Conservation (phyloP, 1,140 invertebrate species). For the Vanessa atalanta region DNA sequence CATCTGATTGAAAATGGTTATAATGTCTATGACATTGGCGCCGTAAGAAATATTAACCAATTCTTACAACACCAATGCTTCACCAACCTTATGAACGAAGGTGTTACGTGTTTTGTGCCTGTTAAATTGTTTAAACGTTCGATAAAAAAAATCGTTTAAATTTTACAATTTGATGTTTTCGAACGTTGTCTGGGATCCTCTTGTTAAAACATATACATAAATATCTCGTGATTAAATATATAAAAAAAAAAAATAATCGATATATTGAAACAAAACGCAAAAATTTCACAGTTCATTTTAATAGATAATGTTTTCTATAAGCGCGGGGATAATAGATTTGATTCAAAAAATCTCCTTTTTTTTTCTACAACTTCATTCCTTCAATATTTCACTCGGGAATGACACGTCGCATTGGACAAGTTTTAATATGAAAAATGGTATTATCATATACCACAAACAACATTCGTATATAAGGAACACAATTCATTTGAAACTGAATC, state of each 20-base stretch:
- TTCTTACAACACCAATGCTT: too few relatives aligned
- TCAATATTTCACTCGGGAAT: slow-evolving; percentile 51
- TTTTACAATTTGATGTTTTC: too few relatives aligned
- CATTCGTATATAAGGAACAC: slow-evolving; percentile 4
- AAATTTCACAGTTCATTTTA: background rate
- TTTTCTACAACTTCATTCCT: slow-evolving; percentile 41
- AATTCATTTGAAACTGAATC: slow-evolving; percentile 32
- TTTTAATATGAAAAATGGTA: slow-evolving; percentile 79
- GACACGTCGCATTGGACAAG: slow-evolving; percentile 48
- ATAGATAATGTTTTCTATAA: background rate
- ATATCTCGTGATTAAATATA: too few relatives aligned
- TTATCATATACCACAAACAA: slow-evolving; percentile 64
- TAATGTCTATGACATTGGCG: too few relatives aligned
- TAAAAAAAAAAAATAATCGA: background rate
- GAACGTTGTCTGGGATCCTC: too few relatives aligned
- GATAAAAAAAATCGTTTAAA: too few relatives aligned
- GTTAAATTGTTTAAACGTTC: too few relatives aligned
- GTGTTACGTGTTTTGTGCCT: too few relatives aligned
- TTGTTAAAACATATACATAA: too few relatives aligned
- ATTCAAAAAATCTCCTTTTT: slow-evolving; percentile 34
- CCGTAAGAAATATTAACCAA: too few relatives aligned
- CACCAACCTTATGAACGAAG: too few relatives aligned
- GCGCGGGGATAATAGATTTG: slow-evolving; percentile 29
- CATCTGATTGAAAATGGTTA: too few relatives aligned
- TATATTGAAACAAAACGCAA: background rate